phyloP scores from a whole-genome alignment of 1,140 invertebrate genomes.

The Zaprionus inermis region DNA sequence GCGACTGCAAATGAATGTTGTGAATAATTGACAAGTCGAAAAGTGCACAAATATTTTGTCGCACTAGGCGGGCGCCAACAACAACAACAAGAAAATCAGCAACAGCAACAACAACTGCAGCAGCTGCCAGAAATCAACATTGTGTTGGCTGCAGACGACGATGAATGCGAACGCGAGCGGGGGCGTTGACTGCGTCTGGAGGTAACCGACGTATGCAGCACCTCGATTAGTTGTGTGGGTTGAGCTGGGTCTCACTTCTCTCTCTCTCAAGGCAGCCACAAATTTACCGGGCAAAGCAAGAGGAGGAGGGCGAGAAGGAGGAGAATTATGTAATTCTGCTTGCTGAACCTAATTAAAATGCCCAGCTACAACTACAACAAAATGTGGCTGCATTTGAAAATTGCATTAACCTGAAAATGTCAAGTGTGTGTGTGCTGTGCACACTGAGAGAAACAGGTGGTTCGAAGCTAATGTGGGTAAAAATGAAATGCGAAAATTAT shows the following conservation, averaged over 20 bases:
- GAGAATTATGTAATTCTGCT: conserved; percentile 33
- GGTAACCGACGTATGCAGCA: not conserved
- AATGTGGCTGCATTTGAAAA: conserved; percentile 61
- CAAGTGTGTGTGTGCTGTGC: conserved; percentile 17
- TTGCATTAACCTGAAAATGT: conserved; percentile 74
- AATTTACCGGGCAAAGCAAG: not conserved
- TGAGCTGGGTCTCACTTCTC: not conserved
- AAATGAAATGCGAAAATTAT: too few species aligned
- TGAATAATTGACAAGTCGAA: conserved; percentile 70
- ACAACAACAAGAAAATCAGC: conserved; percentile 17
- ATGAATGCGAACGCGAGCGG: conserved; percentile 3
- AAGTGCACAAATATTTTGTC: conserved; percentile 49
- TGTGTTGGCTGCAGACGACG: conserved; percentile 34
- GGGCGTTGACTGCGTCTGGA: conserved; percentile 47
- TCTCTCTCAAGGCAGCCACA: not conserved
- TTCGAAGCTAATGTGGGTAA: too few species aligned
- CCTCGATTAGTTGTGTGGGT: conserved; percentile 10
- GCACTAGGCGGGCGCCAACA: conserved; percentile 27
- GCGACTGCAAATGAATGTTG: conserved; percentile 50
- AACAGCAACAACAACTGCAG: conserved; percentile 14
- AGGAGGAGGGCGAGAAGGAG: not conserved
- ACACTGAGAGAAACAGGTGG: conserved; percentile 48
- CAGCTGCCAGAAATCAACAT: conserved; percentile 38
- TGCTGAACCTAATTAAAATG: conserved; percentile 61
- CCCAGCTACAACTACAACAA: conserved; percentile 36